phyloP scores from a whole-genome alignment of 2,888 invertebrate species.

The Oligia fasciuncula region DNA sequence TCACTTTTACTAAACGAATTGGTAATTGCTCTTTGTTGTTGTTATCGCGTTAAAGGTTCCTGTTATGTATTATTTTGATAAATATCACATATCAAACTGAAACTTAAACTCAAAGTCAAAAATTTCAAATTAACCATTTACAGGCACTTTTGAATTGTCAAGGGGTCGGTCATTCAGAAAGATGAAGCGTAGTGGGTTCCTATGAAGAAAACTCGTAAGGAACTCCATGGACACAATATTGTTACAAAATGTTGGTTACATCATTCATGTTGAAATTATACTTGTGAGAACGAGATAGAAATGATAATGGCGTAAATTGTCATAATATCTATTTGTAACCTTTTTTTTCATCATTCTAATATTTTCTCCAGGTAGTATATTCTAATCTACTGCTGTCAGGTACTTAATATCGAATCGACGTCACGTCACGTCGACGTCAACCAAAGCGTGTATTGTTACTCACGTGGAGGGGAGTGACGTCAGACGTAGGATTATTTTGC shows the following conservation, averaged over 20 bases:
- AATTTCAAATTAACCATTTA: no score
- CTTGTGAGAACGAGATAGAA: background rate
- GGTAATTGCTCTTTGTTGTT: no score
- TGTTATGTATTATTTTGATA: no score
- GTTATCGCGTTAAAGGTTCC: no score
- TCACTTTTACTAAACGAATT: no score
- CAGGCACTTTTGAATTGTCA: no score
- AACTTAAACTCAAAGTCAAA: no score
- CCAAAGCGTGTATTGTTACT: conserved; percentile 21
- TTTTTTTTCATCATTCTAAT: background rate
- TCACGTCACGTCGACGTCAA: conserved; percentile 31
- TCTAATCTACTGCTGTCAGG: conserved; percentile 14
- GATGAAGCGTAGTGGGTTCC: no score
- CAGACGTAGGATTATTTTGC: conserved; percentile 32
- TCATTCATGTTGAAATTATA: background rate
- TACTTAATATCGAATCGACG: conserved; percentile 30
- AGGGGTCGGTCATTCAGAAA: no score
- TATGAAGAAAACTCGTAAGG: background rate
- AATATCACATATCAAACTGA: no score
- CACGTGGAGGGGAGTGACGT: conserved; percentile 17
- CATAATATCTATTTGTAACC: no score
- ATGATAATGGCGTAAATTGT: background rate
- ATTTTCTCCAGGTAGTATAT: background rate
- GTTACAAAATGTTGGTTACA: background rate
- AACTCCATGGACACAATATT: background rate